A percentile compares a stretch with the other conserved stretches of the same genome.
Conservation (phyloP, 2,888 invertebrate species). For the Athripsodes cinereus region DNA sequence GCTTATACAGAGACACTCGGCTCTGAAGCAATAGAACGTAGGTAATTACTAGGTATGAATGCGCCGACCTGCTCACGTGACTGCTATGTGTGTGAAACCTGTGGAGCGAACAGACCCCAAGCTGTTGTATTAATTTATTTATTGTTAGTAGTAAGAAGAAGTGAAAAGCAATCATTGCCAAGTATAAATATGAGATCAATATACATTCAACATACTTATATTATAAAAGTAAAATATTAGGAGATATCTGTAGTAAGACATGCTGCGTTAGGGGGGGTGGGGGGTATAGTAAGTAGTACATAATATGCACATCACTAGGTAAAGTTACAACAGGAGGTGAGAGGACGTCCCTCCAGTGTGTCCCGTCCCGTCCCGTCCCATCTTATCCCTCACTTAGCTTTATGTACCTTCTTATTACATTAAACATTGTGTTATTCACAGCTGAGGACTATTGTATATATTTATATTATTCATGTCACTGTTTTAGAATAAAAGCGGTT, state of each 20-base stretch:
- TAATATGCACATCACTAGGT: no score
- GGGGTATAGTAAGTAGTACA: no score
- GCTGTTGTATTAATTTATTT: background rate
- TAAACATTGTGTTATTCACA: constrained; percentile 15
- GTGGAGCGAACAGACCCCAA: background rate
- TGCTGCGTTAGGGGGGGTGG: no score
- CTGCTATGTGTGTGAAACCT: background rate
- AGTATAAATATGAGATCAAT: no score
- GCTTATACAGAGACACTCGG: background rate
- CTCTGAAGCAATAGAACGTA: background rate
- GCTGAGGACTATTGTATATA: constrained; percentile 14
- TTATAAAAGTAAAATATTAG: no score
- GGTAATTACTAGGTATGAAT: background rate
- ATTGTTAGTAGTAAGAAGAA: background rate
- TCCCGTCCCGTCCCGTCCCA: no score
- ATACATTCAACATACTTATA: no score
- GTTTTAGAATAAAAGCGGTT: background rate
- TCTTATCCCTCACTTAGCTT: no score
- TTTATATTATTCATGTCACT: background rate
- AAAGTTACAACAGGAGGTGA: no score
- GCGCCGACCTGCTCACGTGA: background rate
- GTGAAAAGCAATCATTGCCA: background rate
- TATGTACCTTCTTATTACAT: no score
- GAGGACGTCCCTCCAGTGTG: no score
- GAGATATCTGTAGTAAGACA: no score